Percentiles rank a stretch among this genome's conserved stretches.
These are phyloP conservation scores for Bombus superbus DNA, from an alignment of 1,140 invertebrate species.

Conservation along the genomic window DNA sequence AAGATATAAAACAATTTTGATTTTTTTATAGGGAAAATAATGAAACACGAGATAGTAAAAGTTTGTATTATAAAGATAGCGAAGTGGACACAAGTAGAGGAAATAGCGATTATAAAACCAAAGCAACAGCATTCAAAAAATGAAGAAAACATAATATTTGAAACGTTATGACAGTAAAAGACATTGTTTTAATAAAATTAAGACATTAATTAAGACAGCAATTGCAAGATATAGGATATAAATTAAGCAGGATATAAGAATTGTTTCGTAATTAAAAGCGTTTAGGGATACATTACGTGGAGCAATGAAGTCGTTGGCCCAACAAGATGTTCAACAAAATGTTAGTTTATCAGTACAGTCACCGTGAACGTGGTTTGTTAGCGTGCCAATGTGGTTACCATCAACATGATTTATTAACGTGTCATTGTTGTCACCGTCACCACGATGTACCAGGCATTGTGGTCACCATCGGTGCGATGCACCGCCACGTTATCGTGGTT, in stretches of 20 bases:
- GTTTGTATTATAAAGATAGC: not conserved
- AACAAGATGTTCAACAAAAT: constrained; percentile 27
- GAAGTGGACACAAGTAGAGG: not conserved
- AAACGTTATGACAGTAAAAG: not conserved
- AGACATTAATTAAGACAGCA: not conserved
- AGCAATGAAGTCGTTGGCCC: constrained; percentile 23
- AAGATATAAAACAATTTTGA: not conserved
- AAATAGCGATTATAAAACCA: not conserved
- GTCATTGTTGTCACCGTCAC: constrained; percentile 49
- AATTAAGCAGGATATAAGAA: not conserved
- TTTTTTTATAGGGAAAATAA: not conserved
- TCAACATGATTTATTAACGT: constrained; percentile 50
- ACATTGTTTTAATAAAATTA: not conserved
- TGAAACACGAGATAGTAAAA: not conserved
- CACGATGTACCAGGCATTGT: constrained; percentile 49
- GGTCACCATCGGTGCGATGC: constrained; percentile 35
- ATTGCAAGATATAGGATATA: not conserved
- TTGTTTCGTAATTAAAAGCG: not conserved
- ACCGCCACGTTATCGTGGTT: constrained; percentile 30
- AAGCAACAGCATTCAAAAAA: not conserved
- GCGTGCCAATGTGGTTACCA: constrained; percentile 35
- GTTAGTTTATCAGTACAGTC: constrained; percentile 27
- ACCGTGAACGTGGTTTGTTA: constrained; percentile 35
- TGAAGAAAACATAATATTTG: too few relatives aligned
- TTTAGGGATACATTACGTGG: not conserved